These are phyloP conservation scores for Tragelaphus eurycerus DNA, from an alignment of 2,797 vertebrate species.

Conservation along the genomic window DNA sequence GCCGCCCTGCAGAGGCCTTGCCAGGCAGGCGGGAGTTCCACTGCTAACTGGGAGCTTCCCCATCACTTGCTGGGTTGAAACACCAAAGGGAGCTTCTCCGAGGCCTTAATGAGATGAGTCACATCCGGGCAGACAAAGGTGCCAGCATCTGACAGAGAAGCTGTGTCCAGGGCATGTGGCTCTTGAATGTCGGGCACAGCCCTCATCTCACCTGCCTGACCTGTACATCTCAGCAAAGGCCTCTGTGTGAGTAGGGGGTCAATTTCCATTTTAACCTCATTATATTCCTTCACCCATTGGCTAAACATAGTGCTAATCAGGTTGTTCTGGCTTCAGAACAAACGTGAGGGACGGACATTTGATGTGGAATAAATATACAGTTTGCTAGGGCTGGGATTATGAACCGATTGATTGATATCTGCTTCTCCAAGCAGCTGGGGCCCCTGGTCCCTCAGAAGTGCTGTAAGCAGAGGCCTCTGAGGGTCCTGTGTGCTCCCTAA, in stretches of 20 bases:
- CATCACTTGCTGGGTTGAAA: accelerated
- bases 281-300: constrained; percentile 62
- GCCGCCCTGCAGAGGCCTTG: background rate
- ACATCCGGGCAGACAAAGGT: accelerated
- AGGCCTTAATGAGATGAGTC: background rate
- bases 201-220: background rate
- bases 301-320: constrained; percentile 68
- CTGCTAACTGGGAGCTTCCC: too few relatives aligned
- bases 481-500: accelerated
- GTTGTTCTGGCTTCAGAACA: constrained; percentile 59
- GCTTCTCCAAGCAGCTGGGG: background rate
- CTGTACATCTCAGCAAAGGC: background rate
- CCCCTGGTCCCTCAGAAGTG: background rate
- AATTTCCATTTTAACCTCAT: constrained; percentile 76
- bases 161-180: accelerated
- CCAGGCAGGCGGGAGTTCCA: accelerated
- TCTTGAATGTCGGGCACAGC: accelerated
- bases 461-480: accelerated
- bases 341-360: constrained; percentile 71
- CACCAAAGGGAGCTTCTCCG: background rate
- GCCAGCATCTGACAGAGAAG: accelerated
- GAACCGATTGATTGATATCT: constrained; percentile 31
- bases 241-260: constrained; percentile 17
- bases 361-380: constrained; percentile 70
- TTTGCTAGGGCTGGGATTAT: constrained; percentile 67